Conservation (phyloP, 2,888 invertebrate genomes). For the Tenthredo scrophulariae region DNA sequence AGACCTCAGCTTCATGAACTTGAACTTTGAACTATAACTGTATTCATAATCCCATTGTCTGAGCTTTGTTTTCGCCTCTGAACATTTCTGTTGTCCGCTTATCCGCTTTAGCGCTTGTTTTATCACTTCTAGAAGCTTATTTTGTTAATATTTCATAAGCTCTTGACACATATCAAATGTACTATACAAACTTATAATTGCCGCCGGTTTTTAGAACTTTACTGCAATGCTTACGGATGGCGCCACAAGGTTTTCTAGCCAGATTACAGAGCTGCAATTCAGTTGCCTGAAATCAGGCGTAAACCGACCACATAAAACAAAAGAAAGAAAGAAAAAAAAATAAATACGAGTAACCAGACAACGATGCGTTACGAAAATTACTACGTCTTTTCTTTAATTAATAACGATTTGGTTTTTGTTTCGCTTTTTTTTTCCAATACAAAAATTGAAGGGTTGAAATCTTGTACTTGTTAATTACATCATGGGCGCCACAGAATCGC, state of each 20-base stretch:
- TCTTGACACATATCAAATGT: not conserved
- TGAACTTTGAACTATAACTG: slow-evolving; percentile 32
- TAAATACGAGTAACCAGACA: not conserved
- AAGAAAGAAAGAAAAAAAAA: not conserved
- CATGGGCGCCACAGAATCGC: not conserved
- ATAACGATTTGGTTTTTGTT: not conserved
- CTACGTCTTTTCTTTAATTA: not conserved
- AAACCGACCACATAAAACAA: not conserved
- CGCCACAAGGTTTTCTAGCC: slow-evolving; percentile 35
- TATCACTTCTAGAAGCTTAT: slow-evolving; percentile 2
- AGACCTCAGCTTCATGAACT: not conserved
- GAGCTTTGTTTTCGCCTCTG: slow-evolving; percentile 26
- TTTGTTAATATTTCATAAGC: not conserved
- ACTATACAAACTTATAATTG: not conserved
- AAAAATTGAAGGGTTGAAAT: not conserved
- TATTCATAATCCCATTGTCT: slow-evolving; percentile 27
- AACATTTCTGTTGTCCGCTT: slow-evolving; percentile 6
- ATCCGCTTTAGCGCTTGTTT: slow-evolving; percentile 6
- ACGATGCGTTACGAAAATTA: not conserved
- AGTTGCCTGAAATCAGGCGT: slow-evolving; percentile 40
- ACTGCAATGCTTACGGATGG: slow-evolving; percentile 21
- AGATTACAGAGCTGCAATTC: not conserved
- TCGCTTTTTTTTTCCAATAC: not conserved
- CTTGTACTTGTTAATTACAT: no score
- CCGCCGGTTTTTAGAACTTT: slow-evolving; percentile 6